A percentile compares a stretch with the other conserved stretches of the same genome.
Conservation (phyloP, 37 sponge, comb jelly and placozoan species). For the Oscarella lobularis region DNA sequence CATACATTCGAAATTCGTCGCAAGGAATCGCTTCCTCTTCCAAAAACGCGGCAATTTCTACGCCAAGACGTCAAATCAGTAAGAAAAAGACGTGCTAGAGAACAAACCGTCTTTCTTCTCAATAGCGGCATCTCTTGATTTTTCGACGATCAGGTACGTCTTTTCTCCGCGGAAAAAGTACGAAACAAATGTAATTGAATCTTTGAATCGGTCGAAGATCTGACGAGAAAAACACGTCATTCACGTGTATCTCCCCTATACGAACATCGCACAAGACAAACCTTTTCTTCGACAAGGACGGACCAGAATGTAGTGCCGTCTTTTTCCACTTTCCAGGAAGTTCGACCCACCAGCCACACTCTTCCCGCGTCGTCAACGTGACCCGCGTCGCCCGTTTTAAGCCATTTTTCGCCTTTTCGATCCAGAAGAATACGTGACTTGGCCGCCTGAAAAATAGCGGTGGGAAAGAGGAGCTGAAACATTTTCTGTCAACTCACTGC, state of each 20-base stretch:
- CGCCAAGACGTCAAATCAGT: too few species aligned
- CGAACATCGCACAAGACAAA: too few species aligned
- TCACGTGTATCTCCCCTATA: too few species aligned
- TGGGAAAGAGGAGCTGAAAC: too few species aligned
- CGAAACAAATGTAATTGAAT: slow-evolving; percentile 37
- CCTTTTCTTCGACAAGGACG: slow-evolving; percentile 61
- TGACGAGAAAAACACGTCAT: too few species aligned
- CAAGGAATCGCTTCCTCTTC: slow-evolving; percentile 51
- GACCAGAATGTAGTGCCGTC: slow-evolving; percentile 49
- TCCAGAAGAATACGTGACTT: background rate
- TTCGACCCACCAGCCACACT: slow-evolving; percentile 69
- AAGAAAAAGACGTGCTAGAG: too few species aligned
- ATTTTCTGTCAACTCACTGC: slow-evolving; percentile 30
- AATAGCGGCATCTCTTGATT: slow-evolving; percentile 60
- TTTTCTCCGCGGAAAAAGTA: slow-evolving; percentile 49
- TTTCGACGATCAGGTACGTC: slow-evolving; percentile 69
- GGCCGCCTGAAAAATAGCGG: background rate
- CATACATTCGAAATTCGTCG: slow-evolving; percentile 32
- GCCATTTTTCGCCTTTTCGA: slow-evolving; percentile 38
- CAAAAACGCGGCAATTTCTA: too few species aligned
- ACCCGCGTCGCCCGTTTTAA: slow-evolving; percentile 73
- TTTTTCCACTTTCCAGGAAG: slow-evolving; percentile 66
- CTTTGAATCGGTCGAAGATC: background rate
- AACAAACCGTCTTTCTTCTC: too few species aligned
- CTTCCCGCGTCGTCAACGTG: slow-evolving; percentile 72